phyloP scores from a whole-genome alignment of 53 echinoderm and acorn worm genomes.

The Temnopleurus reevesii region DNA sequence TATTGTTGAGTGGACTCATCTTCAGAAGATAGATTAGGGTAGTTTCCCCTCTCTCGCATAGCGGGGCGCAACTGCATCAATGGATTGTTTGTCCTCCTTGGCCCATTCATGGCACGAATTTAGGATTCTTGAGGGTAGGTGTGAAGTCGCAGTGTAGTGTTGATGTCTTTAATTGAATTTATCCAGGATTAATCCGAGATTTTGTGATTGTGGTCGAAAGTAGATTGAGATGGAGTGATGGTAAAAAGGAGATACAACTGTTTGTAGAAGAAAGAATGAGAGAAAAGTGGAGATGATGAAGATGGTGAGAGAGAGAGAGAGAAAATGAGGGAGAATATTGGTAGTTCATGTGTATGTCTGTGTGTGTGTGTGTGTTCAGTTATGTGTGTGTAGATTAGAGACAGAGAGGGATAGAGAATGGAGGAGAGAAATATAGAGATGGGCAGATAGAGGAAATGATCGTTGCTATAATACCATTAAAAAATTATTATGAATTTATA shows the following conservation, averaged over 20 bases:
- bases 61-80: constrained; percentile 19
- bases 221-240: background rate
- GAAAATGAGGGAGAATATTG: background rate
- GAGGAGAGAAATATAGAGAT: too few relatives aligned
- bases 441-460: too few relatives aligned
- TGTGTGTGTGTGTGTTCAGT: too few relatives aligned
- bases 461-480: too few relatives aligned
- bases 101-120: background rate
- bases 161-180: constrained; percentile 52
- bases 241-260: background rate
- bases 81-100: constrained; percentile 8
- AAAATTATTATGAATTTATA: too few relatives aligned
- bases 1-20: constrained; percentile 10
- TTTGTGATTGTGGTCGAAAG: constrained; percentile 20
- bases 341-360: too few relatives aligned
- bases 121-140: constrained; percentile 5
- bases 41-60: background rate
- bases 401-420: too few relatives aligned
- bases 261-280: background rate
- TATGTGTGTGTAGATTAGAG: too few relatives aligned
- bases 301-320: background rate
- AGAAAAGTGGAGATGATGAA: too few relatives aligned
- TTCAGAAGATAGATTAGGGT: constrained; percentile 55
- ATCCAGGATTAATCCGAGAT: constrained; percentile 16
- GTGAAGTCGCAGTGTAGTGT: constrained; percentile 39